A percentile compares a stretch with the other conserved stretches of the same genome.
These are phyloP conservation scores for Ernsta delagoae DNA, from an alignment of 2,888 invertebrate species.

Conservation along the genomic window DNA sequence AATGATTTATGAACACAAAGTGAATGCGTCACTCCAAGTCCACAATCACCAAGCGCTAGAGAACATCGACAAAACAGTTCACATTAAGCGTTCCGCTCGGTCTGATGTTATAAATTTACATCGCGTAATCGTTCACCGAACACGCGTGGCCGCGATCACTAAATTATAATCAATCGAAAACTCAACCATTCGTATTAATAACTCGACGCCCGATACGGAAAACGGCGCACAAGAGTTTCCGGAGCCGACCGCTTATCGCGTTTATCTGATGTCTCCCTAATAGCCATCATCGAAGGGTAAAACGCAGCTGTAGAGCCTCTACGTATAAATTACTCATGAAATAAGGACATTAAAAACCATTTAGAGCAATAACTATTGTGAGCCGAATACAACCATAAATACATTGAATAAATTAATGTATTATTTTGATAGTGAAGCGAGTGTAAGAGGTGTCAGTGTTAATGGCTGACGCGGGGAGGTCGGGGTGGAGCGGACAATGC, in stretches of 20 bases:
- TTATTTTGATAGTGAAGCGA: conserved; percentile 76
- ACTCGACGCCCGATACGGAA: conserved; percentile 49
- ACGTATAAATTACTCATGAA: conserved; percentile 77
- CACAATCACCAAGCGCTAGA: conserved; percentile 3
- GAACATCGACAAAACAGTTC: conserved; percentile 24
- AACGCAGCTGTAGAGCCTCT: conserved; percentile 72
- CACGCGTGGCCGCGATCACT: conserved; percentile 36
- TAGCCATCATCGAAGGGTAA: conserved; percentile 73
- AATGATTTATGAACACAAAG: conserved; percentile 3
- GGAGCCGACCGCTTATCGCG: conserved; percentile 59
- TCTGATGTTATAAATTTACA: conserved; percentile 39
- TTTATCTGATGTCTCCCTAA: conserved; percentile 78
- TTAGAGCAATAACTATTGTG: conserved; percentile 80
- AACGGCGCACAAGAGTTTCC: conserved; percentile 58
- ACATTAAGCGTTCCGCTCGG: conserved; percentile 33
- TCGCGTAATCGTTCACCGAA: conserved; percentile 41
- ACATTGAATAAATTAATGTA: conserved; percentile 76
- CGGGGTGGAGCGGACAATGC: conserved; percentile 72
- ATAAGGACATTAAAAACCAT: conserved; percentile 83
- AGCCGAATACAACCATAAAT: conserved; percentile 70
- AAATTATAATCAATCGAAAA: conserved; percentile 48
- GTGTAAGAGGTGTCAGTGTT: conserved; percentile 79
- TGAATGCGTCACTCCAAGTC: conserved; percentile 18
- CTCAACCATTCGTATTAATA: conserved; percentile 49
- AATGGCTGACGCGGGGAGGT: conserved; percentile 70